Conservation (phyloP, 2,888 invertebrate genomes). For the Parnassius apollo region DNA sequence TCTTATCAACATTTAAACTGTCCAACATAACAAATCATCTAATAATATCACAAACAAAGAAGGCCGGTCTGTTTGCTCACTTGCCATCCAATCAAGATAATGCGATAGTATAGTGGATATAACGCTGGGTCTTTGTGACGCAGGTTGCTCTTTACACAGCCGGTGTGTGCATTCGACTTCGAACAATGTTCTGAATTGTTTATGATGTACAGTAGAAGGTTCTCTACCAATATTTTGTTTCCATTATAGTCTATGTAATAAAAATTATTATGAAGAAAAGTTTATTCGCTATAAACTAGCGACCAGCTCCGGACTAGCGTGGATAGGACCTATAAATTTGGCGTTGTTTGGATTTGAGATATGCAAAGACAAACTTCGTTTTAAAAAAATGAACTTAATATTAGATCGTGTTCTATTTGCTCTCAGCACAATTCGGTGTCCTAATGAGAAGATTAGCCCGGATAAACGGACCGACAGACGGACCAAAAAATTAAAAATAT, state of each 20-base stretch:
- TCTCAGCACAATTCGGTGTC: too few species aligned
- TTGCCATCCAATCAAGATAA: conserved; percentile 46
- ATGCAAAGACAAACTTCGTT: too few species aligned
- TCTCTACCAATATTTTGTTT: conserved; percentile 22
- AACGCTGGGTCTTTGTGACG: conserved; percentile 26
- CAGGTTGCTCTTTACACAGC: conserved; percentile 7
- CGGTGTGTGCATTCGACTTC: not conserved
- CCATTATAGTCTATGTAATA: not conserved
- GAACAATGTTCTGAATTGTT: conserved; percentile 22
- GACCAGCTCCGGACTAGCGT: too few species aligned
- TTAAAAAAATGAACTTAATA: too few species aligned
- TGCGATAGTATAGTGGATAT: conserved; percentile 35
- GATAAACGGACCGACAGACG: too few species aligned
- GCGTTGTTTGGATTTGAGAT: too few species aligned
- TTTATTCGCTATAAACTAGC: too few species aligned
- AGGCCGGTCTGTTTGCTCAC: conserved; percentile 36
- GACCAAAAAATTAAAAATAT: too few species aligned
- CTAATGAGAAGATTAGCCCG: too few species aligned
- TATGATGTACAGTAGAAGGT: conserved; percentile 14
- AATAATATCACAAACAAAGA: conserved; percentile 30
- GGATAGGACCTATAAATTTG: too few species aligned
- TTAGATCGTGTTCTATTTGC: too few species aligned
- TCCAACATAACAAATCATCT: conserved; percentile 27
- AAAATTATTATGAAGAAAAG: too few species aligned
- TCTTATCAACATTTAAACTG: not conserved